A percentile compares a stretch with the other conserved stretches of the same genome.
Evolutionary conservation across 2,113 vertebrate species (phyloP).

Genomic region (Aptenodytes forsteri): DNA sequence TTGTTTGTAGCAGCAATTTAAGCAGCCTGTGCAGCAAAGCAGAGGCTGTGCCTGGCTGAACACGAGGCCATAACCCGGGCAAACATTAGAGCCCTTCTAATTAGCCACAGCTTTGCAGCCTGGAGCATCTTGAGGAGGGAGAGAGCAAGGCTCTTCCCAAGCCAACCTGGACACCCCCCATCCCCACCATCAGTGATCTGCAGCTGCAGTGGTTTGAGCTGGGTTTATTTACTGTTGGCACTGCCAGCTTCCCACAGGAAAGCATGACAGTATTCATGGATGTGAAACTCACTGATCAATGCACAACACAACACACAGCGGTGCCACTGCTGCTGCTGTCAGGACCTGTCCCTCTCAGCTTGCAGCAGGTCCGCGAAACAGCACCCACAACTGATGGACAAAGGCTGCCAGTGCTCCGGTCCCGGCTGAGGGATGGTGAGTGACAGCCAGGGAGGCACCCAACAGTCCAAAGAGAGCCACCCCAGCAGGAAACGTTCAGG

Average conservation of each 20-base stretch:
- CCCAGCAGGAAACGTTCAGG: not conserved
- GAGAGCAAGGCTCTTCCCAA: not conserved
- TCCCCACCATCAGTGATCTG: not conserved
- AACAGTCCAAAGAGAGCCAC: not conserved
- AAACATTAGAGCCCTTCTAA: not conserved
- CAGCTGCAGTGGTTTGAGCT: not conserved
- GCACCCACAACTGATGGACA: not conserved
- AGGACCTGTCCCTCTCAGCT: not conserved
- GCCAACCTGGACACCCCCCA: not conserved
- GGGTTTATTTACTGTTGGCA: slow-evolving; percentile 57
- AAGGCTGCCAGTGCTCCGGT: not conserved
- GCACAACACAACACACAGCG: not conserved
- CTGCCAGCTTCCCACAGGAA: slow-evolving; percentile 7
- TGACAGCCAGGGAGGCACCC: not conserved
- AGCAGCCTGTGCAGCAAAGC: not conserved
- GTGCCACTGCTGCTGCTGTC: not conserved
- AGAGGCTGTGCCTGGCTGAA: not conserved
- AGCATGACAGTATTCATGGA: not conserved
- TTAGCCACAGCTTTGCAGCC: not conserved
- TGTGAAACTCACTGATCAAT: not conserved
- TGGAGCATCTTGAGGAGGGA: not conserved
- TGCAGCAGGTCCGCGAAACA: not conserved
- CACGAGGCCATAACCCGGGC: not conserved
- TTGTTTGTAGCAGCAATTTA: not conserved
- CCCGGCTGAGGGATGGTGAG: not conserved